Percentiles rank a stretch among this genome's conserved stretches.
phyloP scores from a whole-genome alignment of 2,797 vertebrate species.

The Scolopax rusticola region DNA sequence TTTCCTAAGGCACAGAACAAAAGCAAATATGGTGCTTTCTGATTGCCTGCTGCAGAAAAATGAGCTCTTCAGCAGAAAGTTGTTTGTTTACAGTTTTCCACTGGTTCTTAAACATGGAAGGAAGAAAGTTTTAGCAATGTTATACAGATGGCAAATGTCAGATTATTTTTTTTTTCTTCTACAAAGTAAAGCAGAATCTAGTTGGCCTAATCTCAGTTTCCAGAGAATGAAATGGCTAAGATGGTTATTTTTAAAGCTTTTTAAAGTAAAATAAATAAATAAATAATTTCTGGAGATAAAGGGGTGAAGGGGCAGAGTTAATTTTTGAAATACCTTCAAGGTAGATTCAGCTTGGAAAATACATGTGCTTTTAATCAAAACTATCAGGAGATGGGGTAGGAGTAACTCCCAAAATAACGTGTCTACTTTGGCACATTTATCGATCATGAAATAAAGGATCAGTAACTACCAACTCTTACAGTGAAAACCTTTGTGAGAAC shows the following conservation, averaged over 20 bases:
- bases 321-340: background rate
- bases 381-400: background rate
- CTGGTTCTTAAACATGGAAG: background rate
- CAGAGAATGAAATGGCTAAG: background rate
- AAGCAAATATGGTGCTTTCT: conserved; percentile 26
- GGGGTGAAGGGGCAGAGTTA: background rate
- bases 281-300: background rate
- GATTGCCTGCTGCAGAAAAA: background rate
- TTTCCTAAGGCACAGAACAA: conserved; percentile 16
- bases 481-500: background rate
- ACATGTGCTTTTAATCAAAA: background rate
- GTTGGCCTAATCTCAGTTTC: background rate
- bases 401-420: background rate
- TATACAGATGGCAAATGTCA: background rate
- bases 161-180: background rate
- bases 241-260: background rate
- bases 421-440: background rate
- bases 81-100: background rate
- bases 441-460: background rate
- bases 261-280: background rate
- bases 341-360: background rate
- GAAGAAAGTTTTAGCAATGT: background rate
- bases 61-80: background rate
- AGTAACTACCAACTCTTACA: background rate
- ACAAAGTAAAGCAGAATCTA: background rate